A percentile compares a stretch with the other conserved stretches of the same genome.
Conservation (phyloP, 2,888 invertebrate genomes). For the Patella ulyssiponensis region DNA sequence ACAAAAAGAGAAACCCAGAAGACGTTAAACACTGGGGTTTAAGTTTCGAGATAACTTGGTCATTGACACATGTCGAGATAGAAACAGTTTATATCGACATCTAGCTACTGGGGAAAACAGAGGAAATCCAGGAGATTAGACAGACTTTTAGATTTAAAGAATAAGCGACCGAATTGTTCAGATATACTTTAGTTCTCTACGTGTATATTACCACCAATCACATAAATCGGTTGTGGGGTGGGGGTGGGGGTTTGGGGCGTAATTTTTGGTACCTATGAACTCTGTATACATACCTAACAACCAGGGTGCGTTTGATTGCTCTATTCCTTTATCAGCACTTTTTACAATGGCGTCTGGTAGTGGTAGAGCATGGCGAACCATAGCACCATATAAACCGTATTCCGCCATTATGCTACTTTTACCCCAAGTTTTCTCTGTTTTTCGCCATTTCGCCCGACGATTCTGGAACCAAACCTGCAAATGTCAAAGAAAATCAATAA, state of each 20-base stretch:
- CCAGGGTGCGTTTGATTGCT: constrained; percentile 94
- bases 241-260: too few species aligned
- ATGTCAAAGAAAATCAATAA: background rate
- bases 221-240: too few species aligned
- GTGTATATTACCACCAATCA: background rate
- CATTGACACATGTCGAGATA: too few species aligned
- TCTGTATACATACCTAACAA: constrained; percentile 85
- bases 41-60: too few species aligned
- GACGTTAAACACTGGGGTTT: too few species aligned
- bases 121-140: background rate
- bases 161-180: background rate
- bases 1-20: too few species aligned
- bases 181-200: background rate
- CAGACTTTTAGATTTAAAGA: background rate
- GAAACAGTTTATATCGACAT: background rate
- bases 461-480: constrained; percentile 99
- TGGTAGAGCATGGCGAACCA: constrained; percentile 98
- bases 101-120: background rate
- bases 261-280: too few species aligned
- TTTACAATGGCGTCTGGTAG: constrained; percentile 98
- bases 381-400: constrained; percentile 98
- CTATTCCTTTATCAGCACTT: constrained; percentile 93
- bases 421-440: constrained; percentile 99
- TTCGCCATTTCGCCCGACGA: constrained; percentile 98
- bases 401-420: constrained; percentile 99